Evolutionary conservation across 1,140 invertebrate genomes (phyloP).

Genomic region (Thrips palmi): DNA sequence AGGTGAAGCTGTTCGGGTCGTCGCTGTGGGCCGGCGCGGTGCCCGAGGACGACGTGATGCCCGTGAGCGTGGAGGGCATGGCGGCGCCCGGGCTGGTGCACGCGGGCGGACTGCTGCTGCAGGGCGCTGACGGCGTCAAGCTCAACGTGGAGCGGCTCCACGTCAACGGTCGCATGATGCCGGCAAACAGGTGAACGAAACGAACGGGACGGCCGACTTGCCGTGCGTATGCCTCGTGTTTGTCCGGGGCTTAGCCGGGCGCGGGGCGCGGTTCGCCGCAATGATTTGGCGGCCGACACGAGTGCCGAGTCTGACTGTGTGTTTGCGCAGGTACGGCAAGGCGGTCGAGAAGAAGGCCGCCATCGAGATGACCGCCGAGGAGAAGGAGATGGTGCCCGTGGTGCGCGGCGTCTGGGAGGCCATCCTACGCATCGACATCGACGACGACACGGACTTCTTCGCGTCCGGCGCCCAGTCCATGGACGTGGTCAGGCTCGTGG

Average conservation of each 20-base stretch:
- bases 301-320: too few relatives aligned
- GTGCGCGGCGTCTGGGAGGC: conserved; percentile 60
- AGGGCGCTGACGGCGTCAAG: conserved; percentile 48
- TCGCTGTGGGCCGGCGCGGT: conserved; percentile 43
- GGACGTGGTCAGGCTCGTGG: conserved; percentile 85
- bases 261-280: too few relatives aligned
- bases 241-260: too few relatives aligned
- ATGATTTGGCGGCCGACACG: too few relatives aligned
- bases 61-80: conserved; percentile 41
- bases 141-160: conserved; percentile 45
- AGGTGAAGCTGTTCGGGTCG: conserved; percentile 64
- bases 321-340: too few relatives aligned
- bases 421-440: conserved; percentile 62
- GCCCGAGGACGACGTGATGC: conserved; percentile 35
- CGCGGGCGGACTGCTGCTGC: conserved; percentile 59
- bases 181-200: too few relatives aligned
- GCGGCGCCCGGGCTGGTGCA: conserved; percentile 47
- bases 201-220: too few relatives aligned
- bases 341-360: conserved; percentile 29
- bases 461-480: conserved; percentile 81
- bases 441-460: conserved; percentile 79
- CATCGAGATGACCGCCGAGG: conserved; percentile 59
- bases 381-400: conserved; percentile 39
- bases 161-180: conserved; percentile 64
- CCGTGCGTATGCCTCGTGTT: too few relatives aligned